Evolutionary conservation across 2,888 invertebrate genomes (phyloP).

Genomic region (Mesorhabditis spiculigera): DNA sequence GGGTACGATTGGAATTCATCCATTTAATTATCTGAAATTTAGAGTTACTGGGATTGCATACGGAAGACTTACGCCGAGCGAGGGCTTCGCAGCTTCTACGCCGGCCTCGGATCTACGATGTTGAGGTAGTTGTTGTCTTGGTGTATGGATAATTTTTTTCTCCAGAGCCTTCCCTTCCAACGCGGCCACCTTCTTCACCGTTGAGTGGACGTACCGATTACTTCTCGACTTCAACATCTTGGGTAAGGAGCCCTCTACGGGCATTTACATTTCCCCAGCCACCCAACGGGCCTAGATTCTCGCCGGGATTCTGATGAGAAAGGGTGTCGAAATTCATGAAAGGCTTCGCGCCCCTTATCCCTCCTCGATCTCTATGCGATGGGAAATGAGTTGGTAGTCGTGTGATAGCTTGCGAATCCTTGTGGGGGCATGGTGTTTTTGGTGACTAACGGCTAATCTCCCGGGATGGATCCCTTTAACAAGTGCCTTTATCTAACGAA

Average conservation of each 20-base stretch:
- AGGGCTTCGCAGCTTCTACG: conserved; percentile 72
- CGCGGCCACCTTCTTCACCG: conserved; percentile 84
- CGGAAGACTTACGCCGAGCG: conserved; percentile 70
- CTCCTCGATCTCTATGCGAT: neutral
- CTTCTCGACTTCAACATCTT: conserved; percentile 41
- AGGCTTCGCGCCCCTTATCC: conserved; percentile 5
- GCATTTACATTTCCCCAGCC: conserved; percentile 8
- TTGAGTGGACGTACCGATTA: conserved; percentile 61
- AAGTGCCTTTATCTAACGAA: too few relatives aligned
- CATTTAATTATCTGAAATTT: conserved; percentile 63
- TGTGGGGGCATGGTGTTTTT: neutral
- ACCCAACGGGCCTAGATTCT: conserved; percentile 12
- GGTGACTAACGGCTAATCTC: too few relatives aligned
- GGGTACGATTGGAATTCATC: neutral
- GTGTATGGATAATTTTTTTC: conserved; percentile 1
- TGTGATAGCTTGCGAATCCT: neutral
- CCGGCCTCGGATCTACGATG: conserved; percentile 51
- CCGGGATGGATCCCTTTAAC: too few relatives aligned
- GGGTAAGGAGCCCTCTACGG: conserved; percentile 16
- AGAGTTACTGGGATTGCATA: conserved; percentile 74
- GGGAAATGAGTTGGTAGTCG: neutral
- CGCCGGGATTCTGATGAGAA: conserved; percentile 14
- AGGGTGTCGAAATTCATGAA: conserved; percentile 10
- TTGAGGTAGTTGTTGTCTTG: conserved; percentile 59
- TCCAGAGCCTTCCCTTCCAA: conserved; percentile 84